phyloP scores from a whole-genome alignment of 2,113 vertebrate species.

The Epinephelus cyanopodus region DNA sequence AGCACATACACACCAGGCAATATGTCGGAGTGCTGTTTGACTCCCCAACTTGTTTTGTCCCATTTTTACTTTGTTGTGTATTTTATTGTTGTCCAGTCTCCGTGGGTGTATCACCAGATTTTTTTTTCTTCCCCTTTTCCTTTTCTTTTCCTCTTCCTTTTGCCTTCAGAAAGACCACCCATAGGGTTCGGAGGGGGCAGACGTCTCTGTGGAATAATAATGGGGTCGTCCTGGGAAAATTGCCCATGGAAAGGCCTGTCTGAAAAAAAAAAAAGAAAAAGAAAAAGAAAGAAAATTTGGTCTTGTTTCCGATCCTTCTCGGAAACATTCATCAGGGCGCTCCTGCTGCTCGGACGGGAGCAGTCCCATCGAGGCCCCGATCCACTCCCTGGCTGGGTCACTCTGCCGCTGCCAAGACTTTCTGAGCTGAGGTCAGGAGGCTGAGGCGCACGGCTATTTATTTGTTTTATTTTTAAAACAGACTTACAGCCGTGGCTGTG shows the following conservation, averaged over 20 bases:
- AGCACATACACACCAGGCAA: neutral
- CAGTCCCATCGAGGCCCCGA: conserved; percentile 28
- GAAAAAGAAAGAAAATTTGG: conserved; percentile 78
- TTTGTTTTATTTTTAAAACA: conserved; percentile 8
- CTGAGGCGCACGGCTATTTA: neutral
- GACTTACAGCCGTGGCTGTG: neutral
- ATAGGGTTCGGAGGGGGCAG: conserved; percentile 83
- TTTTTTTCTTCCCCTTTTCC: conserved; percentile 37
- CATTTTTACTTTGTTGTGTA: conserved; percentile 65
- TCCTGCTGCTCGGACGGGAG: conserved; percentile 73
- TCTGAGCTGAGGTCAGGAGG: conserved; percentile 21
- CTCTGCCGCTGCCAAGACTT: conserved; percentile 36
- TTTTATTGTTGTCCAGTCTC: conserved; percentile 78
- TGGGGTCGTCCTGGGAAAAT: conserved; percentile 85
- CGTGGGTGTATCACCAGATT: conserved; percentile 69
- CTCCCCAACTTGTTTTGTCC: conserved; percentile 33
- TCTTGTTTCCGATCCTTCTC: conserved; percentile 82
- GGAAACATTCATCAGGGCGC: conserved; percentile 80
- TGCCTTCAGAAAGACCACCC: conserved; percentile 84
- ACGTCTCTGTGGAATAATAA: conserved; percentile 86
- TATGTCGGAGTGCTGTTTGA: conserved; percentile 11
- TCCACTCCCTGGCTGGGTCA: conserved; percentile 39
- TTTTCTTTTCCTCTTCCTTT: conserved; percentile 79
- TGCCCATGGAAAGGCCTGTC: conserved; percentile 82
- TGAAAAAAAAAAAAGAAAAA: conserved; percentile 69